A percentile compares a stretch with the other conserved stretches of the same genome.
phyloP scores from a whole-genome alignment of 2,113 vertebrate species.

The Halichoeres trimaculatus region DNA sequence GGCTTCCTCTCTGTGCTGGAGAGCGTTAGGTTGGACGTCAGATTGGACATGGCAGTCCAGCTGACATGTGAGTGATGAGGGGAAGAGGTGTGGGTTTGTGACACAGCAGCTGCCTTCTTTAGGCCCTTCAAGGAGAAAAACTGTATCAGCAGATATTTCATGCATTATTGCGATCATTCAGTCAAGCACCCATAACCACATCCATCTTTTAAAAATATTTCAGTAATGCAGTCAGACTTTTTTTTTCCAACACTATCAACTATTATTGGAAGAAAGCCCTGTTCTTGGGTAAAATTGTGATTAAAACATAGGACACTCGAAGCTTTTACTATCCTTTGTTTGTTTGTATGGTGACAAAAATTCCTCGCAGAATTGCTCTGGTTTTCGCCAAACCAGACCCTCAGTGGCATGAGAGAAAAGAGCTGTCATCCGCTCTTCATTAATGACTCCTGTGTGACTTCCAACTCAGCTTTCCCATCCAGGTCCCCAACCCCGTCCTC shows the following conservation, averaged over 20 bases:
- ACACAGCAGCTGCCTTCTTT: slow-evolving; percentile 37
- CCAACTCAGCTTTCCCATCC: slow-evolving; percentile 41
- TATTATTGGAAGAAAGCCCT: slow-evolving; percentile 35
- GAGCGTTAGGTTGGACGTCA: slow-evolving; percentile 18
- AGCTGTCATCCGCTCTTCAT: slow-evolving; percentile 55
- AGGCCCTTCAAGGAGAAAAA: slow-evolving; percentile 62
- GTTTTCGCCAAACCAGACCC: slow-evolving; percentile 30
- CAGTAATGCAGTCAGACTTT: slow-evolving; percentile 42
- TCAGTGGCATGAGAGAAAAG: slow-evolving; percentile 27
- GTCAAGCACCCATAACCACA: not conserved
- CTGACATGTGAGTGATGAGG: slow-evolving; percentile 13
- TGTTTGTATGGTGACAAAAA: slow-evolving; percentile 27
- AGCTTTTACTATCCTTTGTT: slow-evolving; percentile 46
- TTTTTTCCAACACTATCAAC: slow-evolving; percentile 53
- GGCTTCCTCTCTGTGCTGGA: slow-evolving; percentile 16
- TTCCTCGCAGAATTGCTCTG: slow-evolving; percentile 42
- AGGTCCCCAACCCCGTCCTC: slow-evolving; percentile 13
- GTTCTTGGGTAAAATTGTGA: slow-evolving; percentile 59
- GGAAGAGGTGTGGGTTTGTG: slow-evolving; percentile 58
- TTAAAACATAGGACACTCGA: slow-evolving; percentile 55
- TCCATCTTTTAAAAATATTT: not conserved
- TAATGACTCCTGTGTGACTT: slow-evolving; percentile 45
- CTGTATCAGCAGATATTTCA: slow-evolving; percentile 24
- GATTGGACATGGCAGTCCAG: slow-evolving; percentile 2
- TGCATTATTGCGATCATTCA: slow-evolving; percentile 22